Evolutionary conservation across 2,113 vertebrate genomes (phyloP).

Genomic region (Corythornis madagascariensis): DNA sequence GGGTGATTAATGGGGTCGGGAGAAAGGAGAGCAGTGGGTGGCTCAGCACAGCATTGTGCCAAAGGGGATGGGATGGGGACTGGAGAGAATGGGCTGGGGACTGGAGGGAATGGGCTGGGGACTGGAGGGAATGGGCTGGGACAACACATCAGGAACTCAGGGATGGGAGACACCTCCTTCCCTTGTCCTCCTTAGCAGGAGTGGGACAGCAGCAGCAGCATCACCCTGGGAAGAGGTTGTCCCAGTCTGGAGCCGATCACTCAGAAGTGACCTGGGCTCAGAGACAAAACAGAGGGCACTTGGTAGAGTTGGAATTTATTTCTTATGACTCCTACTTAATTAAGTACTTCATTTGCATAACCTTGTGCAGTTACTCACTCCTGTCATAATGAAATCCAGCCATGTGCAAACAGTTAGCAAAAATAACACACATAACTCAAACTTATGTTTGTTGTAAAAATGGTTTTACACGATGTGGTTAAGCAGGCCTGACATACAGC

Average conservation of each 20-base stretch:
- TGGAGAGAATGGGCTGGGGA: not conserved
- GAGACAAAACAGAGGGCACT: not conserved
- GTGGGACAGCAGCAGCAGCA: fast-evolving
- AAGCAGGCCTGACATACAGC: not conserved
- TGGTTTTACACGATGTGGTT: not conserved
- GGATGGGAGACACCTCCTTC: not conserved
- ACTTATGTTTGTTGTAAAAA: not conserved
- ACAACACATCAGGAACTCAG: not conserved
- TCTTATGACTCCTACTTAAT: slow-evolving; percentile 16
- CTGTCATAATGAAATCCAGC: slow-evolving; percentile 19
- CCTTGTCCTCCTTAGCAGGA: not conserved
- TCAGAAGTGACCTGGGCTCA: fast-evolving
- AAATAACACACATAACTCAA: slow-evolving; percentile 34
- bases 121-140: not conserved
- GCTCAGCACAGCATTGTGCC: fast-evolving
- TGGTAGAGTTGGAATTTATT: not conserved
- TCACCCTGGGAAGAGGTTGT: not conserved
- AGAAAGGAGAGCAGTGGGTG: not conserved
- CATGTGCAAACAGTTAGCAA: slow-evolving; percentile 43
- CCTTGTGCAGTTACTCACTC: slow-evolving; percentile 6
- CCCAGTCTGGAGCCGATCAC: fast-evolving
- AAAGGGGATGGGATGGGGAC: not conserved
- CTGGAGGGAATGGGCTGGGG: not conserved
- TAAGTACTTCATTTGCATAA: slow-evolving; percentile 56
- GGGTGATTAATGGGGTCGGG: slow-evolving; percentile 19